Base-by-base conservation (phyloP, 37 sponge, comb jelly and placozoan species). In the Axinella damicornis region DNA sequence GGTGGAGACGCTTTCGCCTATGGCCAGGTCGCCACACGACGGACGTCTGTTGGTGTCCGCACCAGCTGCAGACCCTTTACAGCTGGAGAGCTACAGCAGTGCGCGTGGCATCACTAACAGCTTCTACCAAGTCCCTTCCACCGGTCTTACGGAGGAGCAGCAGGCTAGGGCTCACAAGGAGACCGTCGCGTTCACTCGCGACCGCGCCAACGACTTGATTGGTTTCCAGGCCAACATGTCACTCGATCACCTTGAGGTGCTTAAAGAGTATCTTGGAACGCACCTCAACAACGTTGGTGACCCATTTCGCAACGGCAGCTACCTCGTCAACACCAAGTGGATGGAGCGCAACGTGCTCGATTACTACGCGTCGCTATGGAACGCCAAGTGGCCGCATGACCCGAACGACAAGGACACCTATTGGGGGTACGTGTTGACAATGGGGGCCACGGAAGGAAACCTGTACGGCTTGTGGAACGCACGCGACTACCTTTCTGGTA, bases 311-410 rank as follows among this genome's bases (percentile, higher is more conserved):
- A 27, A 39, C 21, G 35, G 70, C 5, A 1, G 2, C 35, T 30
- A 9, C 16, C 13, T 11, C n/a, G 20, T 73, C 0, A 46, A 71
- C 53, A 36, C 73, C 27, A 57, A 59, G 27, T 83, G 83, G 74
- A 58, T 73, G 52, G 74, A 83, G 53, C 60, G 81, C 18, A 81
- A 68, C 55, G 81, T 81, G 1, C 70, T 81, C 1, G 81, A 81
- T 58, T 81, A 81, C 81, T 68, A 53, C 46, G 81, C 81, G 5
- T 81, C 81, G 9, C 57, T 81, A 53, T 81, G 81, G 81, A n/a
- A 81, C 32, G 70, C 70, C 34, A 53, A 56, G 20, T 81, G 81
- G 81, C 81, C 81, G 13, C 81, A 81, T 55, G 34, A 53, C 21
- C 32, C 40, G 14, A 32, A 5, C 22, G 71, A 81, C 36, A 34